Evolutionary conservation across 2,113 vertebrate genomes (phyloP), one percentile per base, ranked within the genome.

Genomic region (Pandion haliaetus): DNA sequence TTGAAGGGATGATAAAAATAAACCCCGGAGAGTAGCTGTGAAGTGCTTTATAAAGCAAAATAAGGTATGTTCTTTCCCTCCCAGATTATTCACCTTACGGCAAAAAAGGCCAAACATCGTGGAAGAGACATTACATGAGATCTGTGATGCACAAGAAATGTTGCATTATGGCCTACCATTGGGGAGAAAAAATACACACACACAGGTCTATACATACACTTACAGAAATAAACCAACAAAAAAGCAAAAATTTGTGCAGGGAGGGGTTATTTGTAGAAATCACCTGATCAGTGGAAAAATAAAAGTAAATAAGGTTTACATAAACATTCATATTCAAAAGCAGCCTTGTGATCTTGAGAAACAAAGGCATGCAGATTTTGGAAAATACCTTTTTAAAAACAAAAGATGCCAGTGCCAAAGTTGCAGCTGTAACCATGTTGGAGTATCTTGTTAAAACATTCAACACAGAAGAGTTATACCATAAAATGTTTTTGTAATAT

Each of bases 1-100:
- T 20, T 69, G 69, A 95, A 95, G n/a, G 59, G 38, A 62, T 36
- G 38, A 90, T 74, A 86, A 95, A 96, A 95, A 90, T 54, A 95
- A 92, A 31, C 25, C 7, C 32, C 38, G 31, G 31, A 81, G n/a
- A 94, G 42, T 28, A 83, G 26, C 45, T 49, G 25, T 6, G 1
- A 90, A 73, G 32, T 36, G 52, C 32, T 74, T 94, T 10, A 84
- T 34, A 78, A 78, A 88, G 44, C 55, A 90, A 77, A 90, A 70
- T 4, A 9, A 92, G 19, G 31, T 31, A 55, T 44, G 40, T 36
- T 82, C 34, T 71, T 55, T 59, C 24, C 59, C 31, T 66, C 45
- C 20, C 26, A 44, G n/a, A 9, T 71, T 71, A 79, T 65, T 67
- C 47, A 87, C 40, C 21, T 91, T 58, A 67, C 3, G 19, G 74